Base-by-base conservation (phyloP, 1,140 invertebrate genomes). In the Drosophila littoralis region DNA sequence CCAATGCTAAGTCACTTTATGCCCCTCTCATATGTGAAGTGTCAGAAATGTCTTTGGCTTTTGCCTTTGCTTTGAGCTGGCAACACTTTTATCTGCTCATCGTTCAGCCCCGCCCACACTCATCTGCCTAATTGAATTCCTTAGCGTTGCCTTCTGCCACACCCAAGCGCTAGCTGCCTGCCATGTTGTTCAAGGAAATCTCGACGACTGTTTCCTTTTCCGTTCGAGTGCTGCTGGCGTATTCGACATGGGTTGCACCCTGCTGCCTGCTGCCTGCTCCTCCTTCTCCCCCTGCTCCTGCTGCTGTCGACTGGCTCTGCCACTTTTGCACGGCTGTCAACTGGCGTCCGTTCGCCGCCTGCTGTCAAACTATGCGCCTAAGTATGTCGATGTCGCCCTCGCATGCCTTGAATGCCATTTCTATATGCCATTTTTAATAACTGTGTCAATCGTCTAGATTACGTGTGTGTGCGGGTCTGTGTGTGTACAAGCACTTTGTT, bases 41-140 rank as follows among this genome's bases (percentile, higher is more conserved):
- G 83, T 86, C 83, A 86, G 83, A 73, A 35, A 89, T 89, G 84
- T 88, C 79, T 79, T 63, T 64, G 70, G 70, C 71, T 74, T 83
- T 48, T 15, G 67, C 60, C 43, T 22, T 55, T 42, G 46, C 55
- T 60, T 79, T 89, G 76, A 73, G 79, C 79, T 88, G 76, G 79
- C 83, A 79, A 86, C 73, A 88, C 83, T 88, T 83, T 88, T 89
- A 77, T 79, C 79, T 68, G 69, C 66, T 73, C 76, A 75, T 73
- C 75, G 40, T 67, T 58, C 55, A 7, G 9, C 50, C 33, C 67
- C 58, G 43, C 65, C 72, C 71, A 79, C 7, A 46, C 84, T 84
- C 83, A 88, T 89, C 83, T 88, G 84, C 83, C 83, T 88, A 88
- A 88, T 88, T 88, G 83, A 89, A 88, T 88, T 89, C 83, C 84